Evolutionary conservation across 2,888 invertebrate genomes (phyloP).

Genomic region (Galerucella calmariensis): DNA sequence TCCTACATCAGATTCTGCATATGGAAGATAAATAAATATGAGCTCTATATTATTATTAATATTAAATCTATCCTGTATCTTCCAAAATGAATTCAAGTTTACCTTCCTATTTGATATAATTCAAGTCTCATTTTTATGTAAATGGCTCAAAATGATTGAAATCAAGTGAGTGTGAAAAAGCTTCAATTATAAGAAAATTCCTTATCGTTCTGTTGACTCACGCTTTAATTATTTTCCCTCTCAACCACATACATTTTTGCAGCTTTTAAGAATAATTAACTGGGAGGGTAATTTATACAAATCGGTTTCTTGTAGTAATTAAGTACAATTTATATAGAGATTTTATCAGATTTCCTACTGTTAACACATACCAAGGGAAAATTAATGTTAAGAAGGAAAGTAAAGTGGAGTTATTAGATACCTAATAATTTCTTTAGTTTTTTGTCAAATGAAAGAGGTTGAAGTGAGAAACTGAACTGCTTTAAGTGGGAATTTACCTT

Average conservation of each 20-base stretch:
- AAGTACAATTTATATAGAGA: not conserved
- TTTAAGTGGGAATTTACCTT: no score
- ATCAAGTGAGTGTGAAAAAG: not conserved
- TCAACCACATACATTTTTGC: not conserved
- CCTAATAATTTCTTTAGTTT: no score
- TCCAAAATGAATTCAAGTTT: no score
- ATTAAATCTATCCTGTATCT: no score
- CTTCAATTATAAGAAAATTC: not conserved
- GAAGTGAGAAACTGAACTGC: no score
- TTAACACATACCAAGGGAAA: not conserved
- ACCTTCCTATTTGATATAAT: no score
- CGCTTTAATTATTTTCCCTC: not conserved
- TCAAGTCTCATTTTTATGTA: no score
- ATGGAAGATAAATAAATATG: no score
- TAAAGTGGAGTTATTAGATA: not conserved
- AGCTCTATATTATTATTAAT: no score
- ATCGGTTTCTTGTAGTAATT: not conserved
- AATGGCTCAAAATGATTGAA: no score
- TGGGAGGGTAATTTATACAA: not conserved
- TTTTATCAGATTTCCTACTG: conserved; percentile 2
- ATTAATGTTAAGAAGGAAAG: not conserved
- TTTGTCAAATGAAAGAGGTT: no score
- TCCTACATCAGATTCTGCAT: no score
- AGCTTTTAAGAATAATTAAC: conserved; percentile 4
- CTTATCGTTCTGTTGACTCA: not conserved